These are phyloP conservation scores for Phlogophora meticulosa DNA, from an alignment of 2,888 invertebrate species.

Conservation along the genomic window DNA sequence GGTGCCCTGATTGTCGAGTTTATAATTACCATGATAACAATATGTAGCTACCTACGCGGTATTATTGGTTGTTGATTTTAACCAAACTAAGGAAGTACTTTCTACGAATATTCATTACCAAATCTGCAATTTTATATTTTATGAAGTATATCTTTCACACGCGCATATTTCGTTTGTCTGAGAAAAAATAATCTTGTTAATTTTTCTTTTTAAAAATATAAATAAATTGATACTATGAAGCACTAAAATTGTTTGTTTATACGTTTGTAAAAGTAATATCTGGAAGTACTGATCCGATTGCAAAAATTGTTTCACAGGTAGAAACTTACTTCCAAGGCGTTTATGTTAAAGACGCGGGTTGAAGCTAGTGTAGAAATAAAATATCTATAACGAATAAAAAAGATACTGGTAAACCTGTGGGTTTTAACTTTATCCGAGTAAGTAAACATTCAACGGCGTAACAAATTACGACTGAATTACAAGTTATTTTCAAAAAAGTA, in stretches of 20 bases:
- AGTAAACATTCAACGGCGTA: slow-evolving; percentile 79
- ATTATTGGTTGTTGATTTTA: slow-evolving; percentile 11
- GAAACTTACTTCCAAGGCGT: too few species aligned
- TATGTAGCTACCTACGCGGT: slow-evolving; percentile 11
- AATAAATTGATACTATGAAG: too few species aligned
- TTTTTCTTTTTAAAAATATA: too few species aligned
- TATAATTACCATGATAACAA: slow-evolving; percentile 65
- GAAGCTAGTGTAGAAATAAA: slow-evolving; percentile 10
- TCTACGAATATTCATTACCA: not conserved
- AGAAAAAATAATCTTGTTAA: too few species aligned
- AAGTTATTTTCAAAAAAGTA: slow-evolving; percentile 89
- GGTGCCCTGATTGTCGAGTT: slow-evolving; percentile 72
- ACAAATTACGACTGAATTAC: slow-evolving; percentile 88
- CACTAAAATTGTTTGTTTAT: too few species aligned
- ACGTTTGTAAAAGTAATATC: too few species aligned
- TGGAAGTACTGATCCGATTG: too few species aligned
- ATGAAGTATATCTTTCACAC: too few species aligned
- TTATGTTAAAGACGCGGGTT: too few species aligned
- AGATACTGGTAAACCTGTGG: slow-evolving; percentile 50
- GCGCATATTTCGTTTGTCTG: too few species aligned
- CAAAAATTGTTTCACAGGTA: too few species aligned
- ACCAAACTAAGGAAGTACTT: not conserved
- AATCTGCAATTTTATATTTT: too few species aligned
- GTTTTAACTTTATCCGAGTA: slow-evolving; percentile 68
- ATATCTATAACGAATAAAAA: slow-evolving; percentile 38